phyloP scores from a whole-genome alignment of 2,113 vertebrate genomes.

The Rhegmatorhina hoffmannsi region DNA sequence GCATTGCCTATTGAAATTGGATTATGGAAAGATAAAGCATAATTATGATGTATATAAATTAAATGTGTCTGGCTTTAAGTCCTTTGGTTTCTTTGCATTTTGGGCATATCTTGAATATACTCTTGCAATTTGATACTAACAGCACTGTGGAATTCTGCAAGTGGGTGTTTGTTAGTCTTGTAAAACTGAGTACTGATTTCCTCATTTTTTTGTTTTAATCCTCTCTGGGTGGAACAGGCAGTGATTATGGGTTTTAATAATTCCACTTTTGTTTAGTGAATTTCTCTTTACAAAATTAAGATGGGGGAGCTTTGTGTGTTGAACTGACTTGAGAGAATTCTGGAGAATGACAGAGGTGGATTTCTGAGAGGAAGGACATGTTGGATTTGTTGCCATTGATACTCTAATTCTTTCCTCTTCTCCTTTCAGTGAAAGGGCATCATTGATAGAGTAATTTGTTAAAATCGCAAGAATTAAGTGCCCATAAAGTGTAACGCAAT shows the following conservation, averaged over 20 bases:
- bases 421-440: neutral
- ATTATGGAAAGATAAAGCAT: conserved; percentile 31
- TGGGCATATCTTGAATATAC: neutral
- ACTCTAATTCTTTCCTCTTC: neutral
- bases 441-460: neutral
- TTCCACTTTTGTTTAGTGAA: neutral
- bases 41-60: neutral
- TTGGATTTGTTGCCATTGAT: neutral
- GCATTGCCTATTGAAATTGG: conserved; percentile 3
- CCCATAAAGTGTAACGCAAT: neutral
- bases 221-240: neutral
- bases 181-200: neutral
- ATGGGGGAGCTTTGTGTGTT: neutral
- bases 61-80: neutral
- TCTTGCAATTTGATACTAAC: neutral
- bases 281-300: neutral
- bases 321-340: neutral
- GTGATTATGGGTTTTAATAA: neutral
- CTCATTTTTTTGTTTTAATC: neutral
- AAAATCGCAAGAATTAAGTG: neutral
- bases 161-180: neutral
- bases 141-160: neutral
- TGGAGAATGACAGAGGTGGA: neutral
- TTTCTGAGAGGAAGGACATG: neutral
- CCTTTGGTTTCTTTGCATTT: neutral